Base-by-base conservation (phyloP, 1,140 invertebrate species). In the Cyrtorhinus lividipennis region DNA sequence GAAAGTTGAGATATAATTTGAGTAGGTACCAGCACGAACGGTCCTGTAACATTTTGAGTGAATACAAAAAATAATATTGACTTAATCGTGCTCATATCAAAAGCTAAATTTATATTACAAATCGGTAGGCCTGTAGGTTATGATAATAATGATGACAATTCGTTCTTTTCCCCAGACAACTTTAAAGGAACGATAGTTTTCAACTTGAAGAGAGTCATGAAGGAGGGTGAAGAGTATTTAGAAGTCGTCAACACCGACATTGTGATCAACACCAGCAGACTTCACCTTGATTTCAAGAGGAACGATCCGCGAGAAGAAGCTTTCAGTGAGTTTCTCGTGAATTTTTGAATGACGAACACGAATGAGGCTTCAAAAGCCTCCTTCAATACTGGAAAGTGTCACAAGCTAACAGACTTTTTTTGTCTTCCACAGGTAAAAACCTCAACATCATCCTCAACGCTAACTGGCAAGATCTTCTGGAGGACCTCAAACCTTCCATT, bases 361-460 rank as follows among this genome's bases (percentile, higher is more conserved):
- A n/a, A n/a, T n/a, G n/a, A n/a, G n/a, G n/a, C n/a, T 38, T 38
- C 5, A 15, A 38, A 38, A 38, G 30, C 15, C 30, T 38, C 30
- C 30, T 5, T 8, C 30, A 38, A 38, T 38, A 15, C 5, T 38
- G 30, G 15, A 38, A 38, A 5, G 30, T 38, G 30, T 38, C 30
- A 38, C 30, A 5, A 38, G 15, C 15, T 38, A 38, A 38, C 30
- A 5, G 15, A 38, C 15, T 38, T 46, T 45, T 1, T 24, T 46
- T 45, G 12, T 24, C 22, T 30, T 13, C 61, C 63, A 46, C 56
- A 68, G 66, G 66, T 20, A 63, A 65, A 8, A 30, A 67, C 2
- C 64, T 80, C 74, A 81, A 81, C 68, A 67, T 68, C n/a, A 79
- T 80, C 65, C 66, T 81, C 2, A 80, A 80, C 69, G 78, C 80